Conservation (phyloP, 2,888 invertebrate genomes). For the Rutpela maculata region DNA sequence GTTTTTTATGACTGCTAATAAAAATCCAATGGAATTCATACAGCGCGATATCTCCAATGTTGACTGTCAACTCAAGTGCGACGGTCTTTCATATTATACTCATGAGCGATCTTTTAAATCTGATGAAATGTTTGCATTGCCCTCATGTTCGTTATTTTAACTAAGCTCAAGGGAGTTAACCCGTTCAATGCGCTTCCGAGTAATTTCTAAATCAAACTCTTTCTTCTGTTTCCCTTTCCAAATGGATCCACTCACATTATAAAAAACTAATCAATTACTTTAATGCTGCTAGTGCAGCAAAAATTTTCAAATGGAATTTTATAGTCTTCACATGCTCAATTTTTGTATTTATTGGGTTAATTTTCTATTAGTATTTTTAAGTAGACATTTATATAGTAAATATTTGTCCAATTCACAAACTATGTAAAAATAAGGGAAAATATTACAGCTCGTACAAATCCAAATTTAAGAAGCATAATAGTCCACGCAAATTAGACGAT, state of each 20-base stretch:
- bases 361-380: too few relatives aligned
- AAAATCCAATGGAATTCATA: constrained; percentile 16
- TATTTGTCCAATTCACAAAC: too few relatives aligned
- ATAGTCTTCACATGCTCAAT: too few relatives aligned
- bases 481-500: too few relatives aligned
- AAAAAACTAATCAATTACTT: constrained; percentile 6
- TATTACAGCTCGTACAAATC: too few relatives aligned
- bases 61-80: constrained; percentile 34
- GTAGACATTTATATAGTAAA: too few relatives aligned
- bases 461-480: too few relatives aligned
- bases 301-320: too few relatives aligned
- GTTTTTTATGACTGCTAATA: constrained; percentile 1
- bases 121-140: constrained; percentile 57
- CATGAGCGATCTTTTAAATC: constrained; percentile 33
- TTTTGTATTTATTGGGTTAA: too few relatives aligned
- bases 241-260: background rate
- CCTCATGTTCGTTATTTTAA: constrained; percentile 56
- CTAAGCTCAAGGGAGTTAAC: constrained; percentile 36
- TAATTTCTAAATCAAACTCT: constrained; percentile 22
- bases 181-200: constrained; percentile 25
- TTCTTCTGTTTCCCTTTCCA: constrained; percentile 14
- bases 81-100: constrained; percentile 28
- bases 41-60: constrained; percentile 21
- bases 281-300: too few relatives aligned
- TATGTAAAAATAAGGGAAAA: too few relatives aligned